Evolutionary conservation across 2,113 vertebrate genomes (phyloP).

Genomic region (Promerops cafer): DNA sequence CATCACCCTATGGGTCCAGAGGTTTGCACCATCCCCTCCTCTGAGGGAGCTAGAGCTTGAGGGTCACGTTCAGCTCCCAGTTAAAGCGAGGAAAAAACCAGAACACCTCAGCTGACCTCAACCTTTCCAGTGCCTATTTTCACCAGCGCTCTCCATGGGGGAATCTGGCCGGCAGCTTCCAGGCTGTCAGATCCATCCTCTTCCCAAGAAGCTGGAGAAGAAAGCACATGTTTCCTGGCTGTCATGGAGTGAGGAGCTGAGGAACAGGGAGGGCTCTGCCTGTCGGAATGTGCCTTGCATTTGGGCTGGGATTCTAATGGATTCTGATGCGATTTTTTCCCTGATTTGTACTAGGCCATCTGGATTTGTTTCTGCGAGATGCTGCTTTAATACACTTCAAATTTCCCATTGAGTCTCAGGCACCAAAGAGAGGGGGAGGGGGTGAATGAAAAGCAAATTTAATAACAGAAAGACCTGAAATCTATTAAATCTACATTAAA

Average conservation of each 20-base stretch:
- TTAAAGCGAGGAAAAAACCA: not conserved
- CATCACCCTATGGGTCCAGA: rapidly evolving
- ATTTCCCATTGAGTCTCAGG: slow-evolving; percentile 60
- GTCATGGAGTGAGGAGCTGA: slow-evolving; percentile 19
- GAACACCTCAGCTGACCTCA: not conserved
- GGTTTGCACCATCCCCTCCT: not conserved
- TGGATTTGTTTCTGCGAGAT: slow-evolving; percentile 64
- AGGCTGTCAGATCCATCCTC: slow-evolving; percentile 6
- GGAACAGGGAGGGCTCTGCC: slow-evolving; percentile 25
- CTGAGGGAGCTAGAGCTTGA: not conserved
- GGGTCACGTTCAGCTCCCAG: rapidly evolving
- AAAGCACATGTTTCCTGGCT: slow-evolving; percentile 45
- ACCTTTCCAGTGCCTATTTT: not conserved
- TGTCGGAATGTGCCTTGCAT: slow-evolving; percentile 36
- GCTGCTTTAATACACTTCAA: slow-evolving; percentile 59
- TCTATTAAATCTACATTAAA: slow-evolving; percentile 68
- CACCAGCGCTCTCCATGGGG: rapidly evolving
- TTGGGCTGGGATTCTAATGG: slow-evolving; percentile 58
- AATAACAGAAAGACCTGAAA: slow-evolving; percentile 66
- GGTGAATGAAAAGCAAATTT: slow-evolving; percentile 50
- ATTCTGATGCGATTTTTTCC: slow-evolving; percentile 53
- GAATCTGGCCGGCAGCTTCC: not conserved
- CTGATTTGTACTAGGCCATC: slow-evolving; percentile 63
- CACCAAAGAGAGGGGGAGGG: slow-evolving; percentile 37
- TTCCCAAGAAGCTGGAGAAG: not conserved